A percentile compares a stretch with the other conserved stretches of the same genome.
Conservation (phyloP, 1,140 invertebrate genomes). For the Cyclargus thomasi region DNA sequence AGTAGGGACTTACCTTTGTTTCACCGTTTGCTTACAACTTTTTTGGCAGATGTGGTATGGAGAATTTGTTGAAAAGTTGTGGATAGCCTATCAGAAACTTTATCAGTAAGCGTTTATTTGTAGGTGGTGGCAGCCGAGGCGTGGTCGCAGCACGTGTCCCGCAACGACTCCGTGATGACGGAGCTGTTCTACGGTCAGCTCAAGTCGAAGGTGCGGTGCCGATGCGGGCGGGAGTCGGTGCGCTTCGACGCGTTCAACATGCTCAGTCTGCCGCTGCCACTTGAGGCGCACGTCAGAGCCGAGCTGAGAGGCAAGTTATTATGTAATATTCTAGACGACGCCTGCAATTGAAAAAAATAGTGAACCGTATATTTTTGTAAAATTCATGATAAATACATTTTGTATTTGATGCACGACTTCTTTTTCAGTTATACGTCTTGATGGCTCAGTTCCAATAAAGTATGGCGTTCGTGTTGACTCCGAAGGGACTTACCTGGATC, state of each 20-base stretch:
- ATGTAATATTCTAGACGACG: no score
- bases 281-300: constrained; percentile 84
- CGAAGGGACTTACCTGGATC: constrained; percentile 83
- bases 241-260: constrained; percentile 93
- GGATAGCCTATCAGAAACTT: no score
- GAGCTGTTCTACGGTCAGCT: constrained; percentile 94
- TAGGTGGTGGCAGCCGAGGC: constrained; percentile 85
- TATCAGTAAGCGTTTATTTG: no score
- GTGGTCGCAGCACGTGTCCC: constrained; percentile 85
- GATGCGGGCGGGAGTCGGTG: constrained; percentile 87
- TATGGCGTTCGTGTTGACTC: constrained; percentile 88
- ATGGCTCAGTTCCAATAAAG: constrained; percentile 86
- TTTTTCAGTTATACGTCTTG: constrained; percentile 82
- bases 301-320: background rate
- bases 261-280: constrained; percentile 89
- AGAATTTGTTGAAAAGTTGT: no score
- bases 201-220: constrained; percentile 87
- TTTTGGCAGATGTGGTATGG: no score
- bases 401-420: background rate
- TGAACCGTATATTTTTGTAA: no score
- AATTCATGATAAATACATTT: no score
- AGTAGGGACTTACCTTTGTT: no score
- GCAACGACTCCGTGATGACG: constrained; percentile 89
- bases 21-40: no score
- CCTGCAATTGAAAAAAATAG: no score